phyloP scores from a whole-genome alignment of 2,888 invertebrate species.

The Thera britannica region DNA sequence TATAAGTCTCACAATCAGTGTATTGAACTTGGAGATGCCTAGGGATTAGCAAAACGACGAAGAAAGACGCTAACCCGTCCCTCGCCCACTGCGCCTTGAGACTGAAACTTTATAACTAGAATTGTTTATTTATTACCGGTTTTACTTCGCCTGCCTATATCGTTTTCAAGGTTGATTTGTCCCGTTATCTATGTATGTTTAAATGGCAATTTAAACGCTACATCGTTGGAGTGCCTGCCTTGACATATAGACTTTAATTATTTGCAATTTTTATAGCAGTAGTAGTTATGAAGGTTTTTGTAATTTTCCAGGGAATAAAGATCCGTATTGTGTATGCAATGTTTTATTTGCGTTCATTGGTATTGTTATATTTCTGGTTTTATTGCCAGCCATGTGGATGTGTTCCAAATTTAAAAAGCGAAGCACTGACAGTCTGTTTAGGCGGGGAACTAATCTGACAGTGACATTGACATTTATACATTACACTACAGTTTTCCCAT shows the following conservation, averaged over 20 bases:
- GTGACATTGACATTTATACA: no score
- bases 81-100: slow-evolving; percentile 53
- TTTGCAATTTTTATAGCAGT: no score
- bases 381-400: no score
- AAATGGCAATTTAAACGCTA: slow-evolving; percentile 6
- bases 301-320: no score
- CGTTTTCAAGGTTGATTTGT: slow-evolving; percentile 29
- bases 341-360: no score
- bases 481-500: no score
- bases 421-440: no score
- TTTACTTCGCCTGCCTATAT: slow-evolving; percentile 41
- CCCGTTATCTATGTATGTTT: slow-evolving; percentile 19
- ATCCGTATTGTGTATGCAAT: no score
- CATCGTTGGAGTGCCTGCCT: slow-evolving; percentile 1
- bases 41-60: slow-evolving; percentile 63
- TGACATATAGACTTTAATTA: not conserved
- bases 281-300: no score
- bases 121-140: slow-evolving; percentile 63
- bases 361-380: no score
- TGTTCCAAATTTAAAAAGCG: no score
- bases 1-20: slow-evolving; percentile 47
- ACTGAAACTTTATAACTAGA: slow-evolving; percentile 52
- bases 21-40: slow-evolving; percentile 59
- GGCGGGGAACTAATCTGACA: no score
- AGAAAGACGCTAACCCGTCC: slow-evolving; percentile 52